Evolutionary conservation across 2,113 vertebrate genomes (phyloP), one percentile per base, ranked within the genome.

Genomic region (Polypterus senegalus): DNA sequence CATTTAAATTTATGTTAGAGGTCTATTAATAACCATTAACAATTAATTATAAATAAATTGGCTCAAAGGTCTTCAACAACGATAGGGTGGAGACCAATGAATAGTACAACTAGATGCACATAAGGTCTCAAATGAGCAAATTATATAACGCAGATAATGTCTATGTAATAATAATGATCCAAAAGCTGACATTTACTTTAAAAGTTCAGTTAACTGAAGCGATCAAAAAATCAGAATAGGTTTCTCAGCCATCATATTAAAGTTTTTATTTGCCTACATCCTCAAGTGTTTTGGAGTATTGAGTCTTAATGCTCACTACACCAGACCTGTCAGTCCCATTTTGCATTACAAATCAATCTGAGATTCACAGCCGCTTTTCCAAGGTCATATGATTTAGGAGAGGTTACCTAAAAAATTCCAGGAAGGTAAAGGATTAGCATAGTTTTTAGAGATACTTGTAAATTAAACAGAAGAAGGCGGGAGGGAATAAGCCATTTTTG

Each of bases 311-410:
- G 65, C 55, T 64, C 66, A 61, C 67, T 58, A 51, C 82, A 83
- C 74, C 75, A 79, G 82, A 82, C 85, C 81, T 85, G 84, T 84
- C 78, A 69, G 82, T 79, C 80, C 74, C 75, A 70, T 88, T 92
- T 86, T 88, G 87, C 89, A 92, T 92, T 87, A 91, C 89, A 92
- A 93, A 93, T 92, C 88, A 92, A 87, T 87, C 82, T 72, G 80
- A 80, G 83, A 85, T 85, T 88, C 86, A 82, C 82, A 88, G 85
- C 85, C 75, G 83, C 83, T 85, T 83, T 83, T 76, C 81, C 90
- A 93, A 95, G 94, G 92, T 95, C 91, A 89, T 83, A 75, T 80
- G 84, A 88, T 93, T 94, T 93, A 90, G 86, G 84, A 88, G 90
- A 94, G 92, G 90, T 92, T 88, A 90, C 79, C 69, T 45, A 73